These are phyloP conservation scores for Antheraea pernyi DNA, from an alignment of 1,140 invertebrate species.

Conservation along the genomic window DNA sequence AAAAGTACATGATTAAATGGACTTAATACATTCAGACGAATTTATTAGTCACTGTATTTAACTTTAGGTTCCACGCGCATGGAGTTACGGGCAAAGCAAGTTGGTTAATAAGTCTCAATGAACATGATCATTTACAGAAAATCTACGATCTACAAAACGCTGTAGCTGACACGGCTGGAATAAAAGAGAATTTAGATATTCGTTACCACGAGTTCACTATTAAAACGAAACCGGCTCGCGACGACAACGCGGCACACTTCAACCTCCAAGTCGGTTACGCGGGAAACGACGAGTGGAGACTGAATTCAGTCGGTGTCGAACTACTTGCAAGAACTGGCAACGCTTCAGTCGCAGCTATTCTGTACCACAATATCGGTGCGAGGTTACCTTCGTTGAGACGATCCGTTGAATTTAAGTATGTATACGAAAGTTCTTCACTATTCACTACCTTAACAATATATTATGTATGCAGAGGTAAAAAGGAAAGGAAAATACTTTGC, in stretches of 20 bases:
- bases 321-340: slow-evolving; percentile 47
- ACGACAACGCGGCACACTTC: slow-evolving; percentile 58
- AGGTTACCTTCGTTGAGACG: slow-evolving; percentile 61
- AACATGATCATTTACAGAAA: slow-evolving; percentile 52
- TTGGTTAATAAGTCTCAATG: too few species aligned
- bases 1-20: too few species aligned
- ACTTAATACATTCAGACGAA: too few species aligned
- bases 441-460: too few species aligned
- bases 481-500: too few species aligned
- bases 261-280: slow-evolving; percentile 35
- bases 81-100: too few species aligned
- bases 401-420: slow-evolving; percentile 66
- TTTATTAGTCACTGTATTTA: too few species aligned
- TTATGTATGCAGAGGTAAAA: too few species aligned
- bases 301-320: slow-evolving; percentile 58
- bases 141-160: slow-evolving; percentile 70
- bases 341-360: slow-evolving; percentile 50
- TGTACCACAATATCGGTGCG: slow-evolving; percentile 55
- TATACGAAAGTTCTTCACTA: slow-evolving; percentile 10
- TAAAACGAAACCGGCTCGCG: slow-evolving; percentile 44
- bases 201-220: slow-evolving; percentile 54
- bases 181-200: slow-evolving; percentile 48
- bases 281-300: slow-evolving; percentile 50
- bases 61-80: too few species aligned
- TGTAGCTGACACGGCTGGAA: slow-evolving; percentile 50